Evolutionary conservation across 2,888 invertebrate genomes (phyloP).

Genomic region (Liodrosophila aerea): DNA sequence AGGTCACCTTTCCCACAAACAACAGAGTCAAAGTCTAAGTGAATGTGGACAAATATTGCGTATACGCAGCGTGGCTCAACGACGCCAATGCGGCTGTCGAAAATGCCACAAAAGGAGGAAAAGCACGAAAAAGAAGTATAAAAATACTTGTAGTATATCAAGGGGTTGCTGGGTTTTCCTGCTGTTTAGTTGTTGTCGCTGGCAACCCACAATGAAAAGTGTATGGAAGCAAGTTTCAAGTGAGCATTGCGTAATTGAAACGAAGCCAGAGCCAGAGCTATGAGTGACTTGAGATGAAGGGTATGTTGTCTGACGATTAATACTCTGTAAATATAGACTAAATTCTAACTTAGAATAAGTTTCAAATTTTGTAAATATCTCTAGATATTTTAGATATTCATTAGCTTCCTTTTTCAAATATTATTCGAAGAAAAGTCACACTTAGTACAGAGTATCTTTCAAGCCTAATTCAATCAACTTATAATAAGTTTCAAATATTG

Average conservation of each 20-base stretch:
- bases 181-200: slow-evolving; percentile 24
- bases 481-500: no score
- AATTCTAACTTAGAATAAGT: background rate
- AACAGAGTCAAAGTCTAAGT: background rate
- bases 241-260: slow-evolving; percentile 62
- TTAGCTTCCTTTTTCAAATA: no score
- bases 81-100: slow-evolving; percentile 55
- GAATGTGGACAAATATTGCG: slow-evolving; percentile 63
- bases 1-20: slow-evolving; percentile 31
- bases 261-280: slow-evolving; percentile 52
- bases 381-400: no score
- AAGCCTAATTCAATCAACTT: no score
- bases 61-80: slow-evolving; percentile 57
- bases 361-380: no score
- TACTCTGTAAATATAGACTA: slow-evolving; percentile 17
- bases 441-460: no score
- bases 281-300: slow-evolving; percentile 24
- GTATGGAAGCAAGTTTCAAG: slow-evolving; percentile 56
- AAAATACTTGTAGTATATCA: no score
- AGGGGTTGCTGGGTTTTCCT: slow-evolving; percentile 38
- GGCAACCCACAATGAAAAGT: slow-evolving; percentile 39
- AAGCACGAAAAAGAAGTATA: no score
- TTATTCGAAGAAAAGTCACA: no score
- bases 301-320: slow-evolving; percentile 9
- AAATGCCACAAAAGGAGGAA: slow-evolving; percentile 5